These are phyloP conservation scores for Oceanites oceanicus DNA, from an alignment of 2,113 vertebrate species.

Conservation along the genomic window DNA sequence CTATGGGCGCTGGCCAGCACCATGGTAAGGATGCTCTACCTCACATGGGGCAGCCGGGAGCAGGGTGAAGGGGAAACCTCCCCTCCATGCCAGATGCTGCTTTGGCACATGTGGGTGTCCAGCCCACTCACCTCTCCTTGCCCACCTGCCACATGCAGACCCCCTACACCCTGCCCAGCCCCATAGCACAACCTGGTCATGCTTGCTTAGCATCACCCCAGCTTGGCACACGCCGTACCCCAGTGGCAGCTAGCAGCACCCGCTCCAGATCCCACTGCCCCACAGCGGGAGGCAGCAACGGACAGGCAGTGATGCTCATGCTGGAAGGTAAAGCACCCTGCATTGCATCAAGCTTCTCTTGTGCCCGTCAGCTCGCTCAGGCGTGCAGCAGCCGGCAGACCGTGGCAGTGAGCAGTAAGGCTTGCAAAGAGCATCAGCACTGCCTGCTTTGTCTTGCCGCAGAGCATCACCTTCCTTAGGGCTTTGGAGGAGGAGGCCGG, in stretches of 20 bases:
- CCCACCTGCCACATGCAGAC: background rate
- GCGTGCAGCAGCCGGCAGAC: background rate
- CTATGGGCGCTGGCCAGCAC: background rate
- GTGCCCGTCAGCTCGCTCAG: accelerated
- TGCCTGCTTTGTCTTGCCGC: background rate
- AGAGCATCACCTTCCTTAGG: background rate
- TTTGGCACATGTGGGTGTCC: background rate
- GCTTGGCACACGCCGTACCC: background rate
- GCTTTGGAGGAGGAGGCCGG: background rate
- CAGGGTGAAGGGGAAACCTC: background rate
- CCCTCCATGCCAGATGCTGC: background rate
- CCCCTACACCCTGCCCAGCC: accelerated
- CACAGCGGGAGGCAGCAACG: accelerated
- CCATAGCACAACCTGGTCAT: background rate
- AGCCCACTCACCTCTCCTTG: background rate
- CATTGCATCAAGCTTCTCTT: background rate
- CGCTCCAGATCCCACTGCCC: background rate
- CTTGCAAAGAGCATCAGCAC: background rate
- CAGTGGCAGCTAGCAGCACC: background rate
- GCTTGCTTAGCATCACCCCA: background rate
- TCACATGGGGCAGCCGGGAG: background rate
- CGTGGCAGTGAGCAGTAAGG: background rate
- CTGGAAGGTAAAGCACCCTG: background rate
- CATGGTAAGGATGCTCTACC: background rate
- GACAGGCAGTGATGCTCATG: background rate